Percentiles rank a stretch among this genome's conserved stretches.
Conservation (phyloP, 1,140 invertebrate species). For the Drosophila baimaii region DNA sequence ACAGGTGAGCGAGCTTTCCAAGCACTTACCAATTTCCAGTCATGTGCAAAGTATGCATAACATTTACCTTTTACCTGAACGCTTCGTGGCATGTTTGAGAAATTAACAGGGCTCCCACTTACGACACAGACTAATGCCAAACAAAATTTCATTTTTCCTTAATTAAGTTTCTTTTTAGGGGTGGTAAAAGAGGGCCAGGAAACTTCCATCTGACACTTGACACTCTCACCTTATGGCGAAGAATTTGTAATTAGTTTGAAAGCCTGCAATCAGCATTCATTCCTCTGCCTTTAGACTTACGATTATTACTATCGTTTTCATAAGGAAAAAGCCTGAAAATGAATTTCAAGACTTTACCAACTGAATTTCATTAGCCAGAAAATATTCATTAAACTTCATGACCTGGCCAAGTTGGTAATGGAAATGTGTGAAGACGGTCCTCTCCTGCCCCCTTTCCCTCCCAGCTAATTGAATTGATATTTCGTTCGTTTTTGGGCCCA, state of each 20-base stretch:
- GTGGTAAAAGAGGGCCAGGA: no score
- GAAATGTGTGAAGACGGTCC: neutral
- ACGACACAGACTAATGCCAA: conserved; percentile 42
- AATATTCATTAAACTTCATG: conserved; percentile 39
- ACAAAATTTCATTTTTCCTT: conserved; percentile 22
- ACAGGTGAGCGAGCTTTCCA: conserved; percentile 40
- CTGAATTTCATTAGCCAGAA: conserved; percentile 42
- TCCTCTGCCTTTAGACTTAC: conserved; percentile 9
- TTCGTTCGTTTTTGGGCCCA: neutral
- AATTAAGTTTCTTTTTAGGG: conserved; percentile 31
- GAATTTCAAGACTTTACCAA: neutral
- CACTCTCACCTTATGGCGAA: conserved; percentile 1
- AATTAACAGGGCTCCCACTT: conserved; percentile 39
- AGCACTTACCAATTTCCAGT: conserved; percentile 48
- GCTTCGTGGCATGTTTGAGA: conserved; percentile 39
- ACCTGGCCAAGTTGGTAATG: conserved; percentile 9
- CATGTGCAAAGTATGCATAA: conserved; percentile 52
- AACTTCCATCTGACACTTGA: conserved; percentile 24
- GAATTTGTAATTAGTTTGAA: conserved; percentile 36
- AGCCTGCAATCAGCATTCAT: conserved; percentile 21
- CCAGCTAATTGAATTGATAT: conserved; percentile 27
- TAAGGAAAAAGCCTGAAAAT: conserved; percentile 3
- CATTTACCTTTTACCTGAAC: conserved; percentile 25
- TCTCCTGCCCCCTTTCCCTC: conserved; percentile 1
- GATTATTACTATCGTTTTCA: conserved; percentile 18